Percentiles rank a stretch among this genome's conserved stretches.
Evolutionary conservation across 2,888 invertebrate species (phyloP).

Genomic region (Parochlus steinenii): DNA sequence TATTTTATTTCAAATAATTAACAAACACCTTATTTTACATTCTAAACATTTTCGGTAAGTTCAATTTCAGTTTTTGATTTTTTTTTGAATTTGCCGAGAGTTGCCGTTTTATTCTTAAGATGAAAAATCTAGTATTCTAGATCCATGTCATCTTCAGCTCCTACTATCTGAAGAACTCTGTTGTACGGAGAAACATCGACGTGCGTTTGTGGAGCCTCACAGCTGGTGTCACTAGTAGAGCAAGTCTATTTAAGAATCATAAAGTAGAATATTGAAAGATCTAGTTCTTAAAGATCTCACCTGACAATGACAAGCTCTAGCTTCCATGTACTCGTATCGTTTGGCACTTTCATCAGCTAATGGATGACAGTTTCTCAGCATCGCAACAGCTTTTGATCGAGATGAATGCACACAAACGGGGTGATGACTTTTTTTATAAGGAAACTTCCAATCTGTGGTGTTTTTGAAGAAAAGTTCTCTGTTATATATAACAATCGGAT

Average conservation of each 20-base stretch:
- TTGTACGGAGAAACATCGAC: slow-evolving; percentile 32
- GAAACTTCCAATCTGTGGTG: slow-evolving; percentile 78
- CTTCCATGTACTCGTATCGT: slow-evolving; percentile 61
- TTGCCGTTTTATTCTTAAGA: slow-evolving; percentile 5
- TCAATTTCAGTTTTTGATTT: background rate
- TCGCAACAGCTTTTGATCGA: slow-evolving; percentile 43
- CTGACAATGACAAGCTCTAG: slow-evolving; percentile 57
- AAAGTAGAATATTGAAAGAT: background rate
- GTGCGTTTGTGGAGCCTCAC: slow-evolving; percentile 38
- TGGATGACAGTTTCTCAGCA: slow-evolving; percentile 57
- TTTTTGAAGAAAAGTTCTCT: slow-evolving; percentile 34
- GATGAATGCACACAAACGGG: slow-evolving; percentile 71
- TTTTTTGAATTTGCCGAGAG: no score
- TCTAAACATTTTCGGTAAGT: no score
- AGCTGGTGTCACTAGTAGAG: slow-evolving; percentile 49
- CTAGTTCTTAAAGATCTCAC: no score
- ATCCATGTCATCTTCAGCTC: background rate
- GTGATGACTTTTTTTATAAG: slow-evolving; percentile 70
- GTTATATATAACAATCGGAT: background rate
- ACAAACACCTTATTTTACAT: no score
- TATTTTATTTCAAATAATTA: slow-evolving; percentile 2
- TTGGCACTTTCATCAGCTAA: slow-evolving; percentile 51
- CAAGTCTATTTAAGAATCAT: no score
- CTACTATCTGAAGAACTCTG: slow-evolving; percentile 14
- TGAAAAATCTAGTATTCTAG: background rate